Conservation (phyloP, 2,113 vertebrate genomes). For the Lycaon pictus region DNA sequence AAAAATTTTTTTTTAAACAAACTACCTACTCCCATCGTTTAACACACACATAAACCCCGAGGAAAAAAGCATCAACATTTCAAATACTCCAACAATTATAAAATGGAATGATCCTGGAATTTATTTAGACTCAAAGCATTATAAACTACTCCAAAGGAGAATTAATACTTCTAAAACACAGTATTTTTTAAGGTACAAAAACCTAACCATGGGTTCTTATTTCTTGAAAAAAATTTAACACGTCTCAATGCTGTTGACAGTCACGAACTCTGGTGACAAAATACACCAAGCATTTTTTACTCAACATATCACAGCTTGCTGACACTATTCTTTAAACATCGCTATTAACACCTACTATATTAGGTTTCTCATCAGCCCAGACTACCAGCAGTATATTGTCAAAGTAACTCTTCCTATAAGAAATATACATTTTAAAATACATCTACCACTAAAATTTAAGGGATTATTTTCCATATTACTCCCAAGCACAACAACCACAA, state of each 20-base stretch:
- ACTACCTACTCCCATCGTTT: not conserved
- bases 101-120: not conserved
- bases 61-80: not conserved
- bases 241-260: not conserved
- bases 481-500: not conserved
- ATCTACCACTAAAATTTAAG: conserved; percentile 38
- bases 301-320: not conserved
- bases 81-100: conserved; percentile 36
- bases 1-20: not conserved
- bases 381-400: not conserved
- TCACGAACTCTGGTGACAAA: conserved; percentile 32
- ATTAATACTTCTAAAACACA: conserved; percentile 26
- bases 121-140: conserved; percentile 26
- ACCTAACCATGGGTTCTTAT: not conserved
- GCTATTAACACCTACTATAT: not conserved
- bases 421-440: not conserved
- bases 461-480: not conserved
- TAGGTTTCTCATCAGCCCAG: not conserved
- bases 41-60: not conserved
- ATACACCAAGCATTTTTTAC: conserved; percentile 9
- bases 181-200: conserved; percentile 25
- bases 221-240: conserved; percentile 49
- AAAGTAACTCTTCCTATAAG: conserved; percentile 28
- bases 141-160: not conserved
- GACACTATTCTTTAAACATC: not conserved